A percentile compares a stretch with the other conserved stretches of the same genome.
phyloP scores from a whole-genome alignment of 2,113 vertebrate genomes.

The Coptodon rendalli region DNA sequence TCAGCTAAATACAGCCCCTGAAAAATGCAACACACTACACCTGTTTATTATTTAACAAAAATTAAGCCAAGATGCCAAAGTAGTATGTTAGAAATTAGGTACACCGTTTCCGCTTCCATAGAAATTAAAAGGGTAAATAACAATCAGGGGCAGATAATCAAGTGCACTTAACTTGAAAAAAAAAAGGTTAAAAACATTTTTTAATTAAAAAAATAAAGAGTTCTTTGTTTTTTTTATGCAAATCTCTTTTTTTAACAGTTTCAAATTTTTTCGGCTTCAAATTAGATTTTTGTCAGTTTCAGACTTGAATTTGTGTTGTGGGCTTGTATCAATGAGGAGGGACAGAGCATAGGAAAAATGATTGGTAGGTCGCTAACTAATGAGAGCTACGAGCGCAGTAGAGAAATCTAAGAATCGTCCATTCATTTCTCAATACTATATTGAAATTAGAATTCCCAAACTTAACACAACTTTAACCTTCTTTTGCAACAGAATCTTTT shows the following conservation, averaged over 20 bases:
- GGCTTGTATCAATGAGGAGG: not conserved
- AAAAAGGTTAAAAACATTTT: too few species aligned
- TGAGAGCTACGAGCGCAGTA: not conserved
- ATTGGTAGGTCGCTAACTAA: not conserved
- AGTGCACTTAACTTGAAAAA: not conserved
- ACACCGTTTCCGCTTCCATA: not conserved
- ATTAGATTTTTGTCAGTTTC: not conserved
- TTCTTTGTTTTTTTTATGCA: not conserved
- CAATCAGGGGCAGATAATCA: not conserved
- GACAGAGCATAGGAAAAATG: not conserved
- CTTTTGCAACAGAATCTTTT: not conserved
- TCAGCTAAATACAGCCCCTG: not conserved
- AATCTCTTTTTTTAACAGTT: not conserved
- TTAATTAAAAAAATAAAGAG: too few species aligned
- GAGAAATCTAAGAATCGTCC: not conserved
- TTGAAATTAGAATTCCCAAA: not conserved
- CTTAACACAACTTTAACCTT: not conserved
- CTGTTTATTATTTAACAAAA: not conserved
- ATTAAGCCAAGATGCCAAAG: not conserved
- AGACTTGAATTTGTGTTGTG: not conserved
- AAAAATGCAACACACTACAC: not conserved
- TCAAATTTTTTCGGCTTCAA: not conserved
- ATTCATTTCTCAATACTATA: not conserved
- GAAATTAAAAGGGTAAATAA: not conserved
- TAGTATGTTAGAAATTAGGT: not conserved